Base-by-base conservation (phyloP, 2,888 invertebrate species). In the Adineta ricciae region DNA sequence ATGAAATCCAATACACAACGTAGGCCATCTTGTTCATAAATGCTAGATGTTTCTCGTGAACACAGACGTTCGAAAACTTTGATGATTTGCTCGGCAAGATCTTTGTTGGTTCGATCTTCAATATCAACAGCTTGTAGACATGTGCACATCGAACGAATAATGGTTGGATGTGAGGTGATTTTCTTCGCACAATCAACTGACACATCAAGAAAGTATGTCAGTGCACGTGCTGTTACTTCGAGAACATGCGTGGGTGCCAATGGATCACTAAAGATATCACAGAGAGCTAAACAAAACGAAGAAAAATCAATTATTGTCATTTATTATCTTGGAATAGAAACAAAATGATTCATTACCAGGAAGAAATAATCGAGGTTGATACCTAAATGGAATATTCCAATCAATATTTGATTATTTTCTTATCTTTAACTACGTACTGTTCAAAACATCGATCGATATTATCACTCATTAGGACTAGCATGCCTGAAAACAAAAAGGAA, bases 371-470 rank as follows among this genome's bases (percentile, higher is more conserved):
- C 27, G 83, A 32, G 46, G 50, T 83, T 83, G 32, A 83, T 83
- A 83, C 46, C 50, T 83, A 50, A 27, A 50, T 32, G 1, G 32
- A 16, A 83, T 16, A 24, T 83, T 36, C 11, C 83, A 21, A 52
- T 84, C 49, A 36, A n/a, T 49, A 46, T 46, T 46, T 46, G 5
- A 46, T 46, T 46, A 46, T 46, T 46, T 46, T 46, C 46, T 8
- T 46, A 46, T 46, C 5, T 46, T 46, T 46, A 11, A 64, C 27
- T 64, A 88, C 89, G 90, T 92, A 96, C 96, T 95, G 96, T 92
- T 99, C 98, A 91, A 99, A 99, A 92, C 98, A 99, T 88, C 98
- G 93, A 91, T 99, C 99, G 84, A 99, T 97, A 93, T 99, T 99
- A 91, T 99, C 98, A 14, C 97, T 97, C 97, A 99, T 78, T 41